Conservation (phyloP, 2,888 invertebrate species). For the Drosophila pullipes region DNA sequence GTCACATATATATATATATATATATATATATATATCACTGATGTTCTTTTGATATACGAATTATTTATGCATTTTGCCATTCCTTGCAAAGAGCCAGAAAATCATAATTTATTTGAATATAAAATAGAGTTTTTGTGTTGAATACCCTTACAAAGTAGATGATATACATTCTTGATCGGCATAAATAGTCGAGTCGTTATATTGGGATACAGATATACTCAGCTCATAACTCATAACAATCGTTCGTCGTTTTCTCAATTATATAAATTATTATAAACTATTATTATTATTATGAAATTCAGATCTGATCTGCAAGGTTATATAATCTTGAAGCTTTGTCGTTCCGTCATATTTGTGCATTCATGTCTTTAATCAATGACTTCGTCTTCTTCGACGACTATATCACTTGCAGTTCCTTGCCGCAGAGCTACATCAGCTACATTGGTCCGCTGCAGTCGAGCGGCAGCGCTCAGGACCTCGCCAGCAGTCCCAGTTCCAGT, state of each 20-base stretch:
- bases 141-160: neutral
- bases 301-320: neutral
- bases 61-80: neutral
- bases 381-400: neutral
- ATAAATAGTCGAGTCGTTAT: neutral
- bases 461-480: conserved; percentile 78
- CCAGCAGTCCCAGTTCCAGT: conserved; percentile 57
- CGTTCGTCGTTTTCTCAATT: neutral
- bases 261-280: neutral
- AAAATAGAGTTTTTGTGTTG: neutral
- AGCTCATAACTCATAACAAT: neutral
- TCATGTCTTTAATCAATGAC: neutral
- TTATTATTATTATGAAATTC: neutral
- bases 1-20: neutral
- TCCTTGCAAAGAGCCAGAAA: neutral
- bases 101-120: neutral
- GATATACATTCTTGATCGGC: neutral
- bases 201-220: neutral
- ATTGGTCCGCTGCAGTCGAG: conserved; percentile 69
- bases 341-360: neutral
- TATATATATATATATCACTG: neutral
- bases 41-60: too few relatives aligned
- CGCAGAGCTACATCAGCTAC: conserved; percentile 68
- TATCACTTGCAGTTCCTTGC: conserved; percentile 50
- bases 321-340: neutral